Conservation (phyloP, 2,888 invertebrate genomes). For the Slavum lentiscoides region DNA sequence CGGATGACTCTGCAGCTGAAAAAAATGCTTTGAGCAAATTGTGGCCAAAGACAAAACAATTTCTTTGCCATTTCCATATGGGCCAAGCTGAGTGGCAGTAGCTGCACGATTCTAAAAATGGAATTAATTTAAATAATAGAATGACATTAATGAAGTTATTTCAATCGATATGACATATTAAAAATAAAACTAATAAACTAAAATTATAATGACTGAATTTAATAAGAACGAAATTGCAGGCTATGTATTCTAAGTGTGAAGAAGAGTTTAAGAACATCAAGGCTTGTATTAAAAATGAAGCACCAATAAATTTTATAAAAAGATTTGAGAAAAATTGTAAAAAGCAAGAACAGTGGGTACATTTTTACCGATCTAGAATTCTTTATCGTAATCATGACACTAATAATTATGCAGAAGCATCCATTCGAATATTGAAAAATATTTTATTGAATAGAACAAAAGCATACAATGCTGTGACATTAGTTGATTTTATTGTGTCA, state of each 20-base stretch:
- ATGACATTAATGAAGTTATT: not conserved
- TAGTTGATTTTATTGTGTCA: conserved; percentile 14
- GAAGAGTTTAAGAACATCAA: not conserved
- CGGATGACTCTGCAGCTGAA: conserved; percentile 1
- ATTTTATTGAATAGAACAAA: too few species aligned
- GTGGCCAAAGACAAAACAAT: not conserved
- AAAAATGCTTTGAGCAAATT: conserved; percentile 16
- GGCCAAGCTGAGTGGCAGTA: conserved; percentile 10
- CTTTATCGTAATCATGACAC: not conserved
- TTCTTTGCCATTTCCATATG: conserved; percentile 7
- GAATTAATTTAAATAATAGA: not conserved
- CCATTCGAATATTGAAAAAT: too few species aligned
- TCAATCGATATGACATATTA: not conserved
- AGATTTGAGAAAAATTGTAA: conserved; percentile 7
- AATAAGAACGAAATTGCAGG: not conserved
- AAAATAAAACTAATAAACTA: not conserved
- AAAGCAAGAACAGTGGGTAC: not conserved
- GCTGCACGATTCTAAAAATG: conserved; percentile 11
- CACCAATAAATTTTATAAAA: not conserved
- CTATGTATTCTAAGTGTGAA: conserved; percentile 4
- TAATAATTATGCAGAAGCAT: too few species aligned
- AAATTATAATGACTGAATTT: not conserved
- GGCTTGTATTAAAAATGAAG: not conserved
- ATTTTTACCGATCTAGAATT: not conserved
- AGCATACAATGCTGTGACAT: conserved; percentile 24